Base-by-base conservation (phyloP, 2,113 vertebrate species). In the Gobio gobio region DNA sequence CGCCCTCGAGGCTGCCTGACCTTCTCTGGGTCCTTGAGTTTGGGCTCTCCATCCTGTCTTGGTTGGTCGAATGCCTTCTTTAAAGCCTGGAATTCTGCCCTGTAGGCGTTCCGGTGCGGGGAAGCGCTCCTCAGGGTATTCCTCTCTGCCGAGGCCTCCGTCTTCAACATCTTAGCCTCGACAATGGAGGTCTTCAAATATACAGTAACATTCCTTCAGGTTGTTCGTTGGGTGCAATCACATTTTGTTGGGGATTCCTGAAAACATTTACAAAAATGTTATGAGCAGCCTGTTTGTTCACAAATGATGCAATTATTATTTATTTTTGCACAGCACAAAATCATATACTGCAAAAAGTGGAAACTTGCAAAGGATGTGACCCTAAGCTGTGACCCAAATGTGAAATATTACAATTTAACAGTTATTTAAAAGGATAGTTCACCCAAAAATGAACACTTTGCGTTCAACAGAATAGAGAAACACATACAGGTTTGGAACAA, bases 41-140 rank as follows among this genome's bases (percentile, higher is more conserved):
- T 98, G 83, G 88, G 94, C 45, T 96, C 95, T 79, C 96, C 96
- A 91, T 98, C 97, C 14, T 93, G 91, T 87, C 95, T 96, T 3
- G 97, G 97, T 92, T 98, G 98, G 94, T 99, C 97, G 90, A 99
- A 99, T 78, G 98, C 97, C 91, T 95, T 97, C 94, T 98, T 99
- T 87, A 99, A 94, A 0, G 98, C 98, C 94, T 99, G 98, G 92
- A 99, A 99, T 93, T 99, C 98, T 83, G 97, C 95, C 83, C 97
- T 95, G 92, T 99, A 99, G 84, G 98, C 97, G 85, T 99, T 99
- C 78, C 98, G 96, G 91, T 99, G 98, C 88, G 98, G 98, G 91
- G 98, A 99, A 92, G 97, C 97, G 93, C 98, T 99, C 93, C 98
- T 95, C 88, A 99, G 96, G 91, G 93, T 96, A 88, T 95, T 96